A percentile compares a stretch with the other conserved stretches of the same genome.
These are phyloP conservation scores for Blera fallax DNA, from an alignment of 2,888 invertebrate genomes.

Conservation along the genomic window DNA sequence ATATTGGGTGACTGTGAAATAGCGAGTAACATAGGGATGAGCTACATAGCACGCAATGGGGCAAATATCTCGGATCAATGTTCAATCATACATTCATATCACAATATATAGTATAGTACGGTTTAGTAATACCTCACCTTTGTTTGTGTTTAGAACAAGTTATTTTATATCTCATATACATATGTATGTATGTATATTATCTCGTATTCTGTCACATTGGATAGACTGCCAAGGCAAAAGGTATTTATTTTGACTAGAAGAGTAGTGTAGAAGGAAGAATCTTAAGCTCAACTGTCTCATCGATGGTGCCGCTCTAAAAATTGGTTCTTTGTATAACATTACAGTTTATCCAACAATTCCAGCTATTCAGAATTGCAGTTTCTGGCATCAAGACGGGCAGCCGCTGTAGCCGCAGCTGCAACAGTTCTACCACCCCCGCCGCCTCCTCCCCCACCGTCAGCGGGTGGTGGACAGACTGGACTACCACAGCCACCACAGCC, in stretches of 20 bases:
- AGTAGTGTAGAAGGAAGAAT: background rate
- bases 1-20: too few relatives aligned
- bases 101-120: too few relatives aligned
- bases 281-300: constrained; percentile 13
- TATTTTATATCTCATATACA: too few relatives aligned
- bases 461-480: constrained; percentile 46
- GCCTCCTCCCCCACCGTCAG: constrained; percentile 76
- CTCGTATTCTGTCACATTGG: background rate
- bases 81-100: too few relatives aligned
- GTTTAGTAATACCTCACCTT: too few relatives aligned
- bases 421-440: constrained; percentile 80
- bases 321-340: constrained; percentile 50
- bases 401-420: constrained; percentile 82
- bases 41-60: too few relatives aligned
- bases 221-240: background rate
- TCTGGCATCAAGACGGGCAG: constrained; percentile 81
- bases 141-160: too few relatives aligned
- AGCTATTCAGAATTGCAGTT: constrained; percentile 82
- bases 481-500: constrained; percentile 83
- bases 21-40: too few relatives aligned
- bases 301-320: constrained; percentile 33
- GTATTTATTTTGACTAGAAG: background rate
- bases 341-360: constrained; percentile 70
- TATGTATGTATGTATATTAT: too few relatives aligned
- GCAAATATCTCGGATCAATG: too few relatives aligned